Base-by-base conservation (phyloP, 64 coral and sea anemone species). In the Porites lutea region DNA sequence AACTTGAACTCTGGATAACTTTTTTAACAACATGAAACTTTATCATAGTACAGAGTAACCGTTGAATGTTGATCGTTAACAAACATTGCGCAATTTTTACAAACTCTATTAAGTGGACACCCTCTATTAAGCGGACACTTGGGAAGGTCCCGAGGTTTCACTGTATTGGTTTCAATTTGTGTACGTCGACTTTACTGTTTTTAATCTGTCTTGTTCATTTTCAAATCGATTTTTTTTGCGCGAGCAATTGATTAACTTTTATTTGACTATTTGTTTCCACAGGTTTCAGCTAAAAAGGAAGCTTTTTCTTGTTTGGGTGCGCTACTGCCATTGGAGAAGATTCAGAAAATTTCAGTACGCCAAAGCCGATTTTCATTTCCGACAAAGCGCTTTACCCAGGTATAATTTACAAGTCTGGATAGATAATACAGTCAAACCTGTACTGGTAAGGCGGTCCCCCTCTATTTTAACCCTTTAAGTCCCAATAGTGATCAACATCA, bases 351-450 rank as follows among this genome's bases (percentile, higher is more conserved):
- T 27, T 4, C 86, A 98, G 49, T 92, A 98, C 80, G 74, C 64
- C 27, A 83, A 64, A 65, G 96, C 96, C 20, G 96, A 95, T 78
- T 83, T 65, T 60, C 93, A 92, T 59, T 94, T 88, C 63, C 88
- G 89, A 13, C 12, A 88, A 12, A 71, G 46, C 27, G 86, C 87
- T 21, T 92, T 98, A 67, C 96, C 96, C 60, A 98, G 93, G 96
- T 98, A 86, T 19, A 18, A 3, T 46, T 84, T 37, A 18, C 45
- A 15, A 98, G 96, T 37, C 27, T 37, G 1, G 27, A 37, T 37
- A 37, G 27, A 37, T 37, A 37, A 37, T 37, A 37, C 27, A 37
- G 27, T 37, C 27, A 37, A 37, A 37, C 27, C 27, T 37, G 27
- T 37, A 37, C 27, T 37, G 27, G 1, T 37, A 37, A 37, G 27